phyloP scores from a whole-genome alignment of 2,113 vertebrate species.

The Lasiurus borealis region DNA sequence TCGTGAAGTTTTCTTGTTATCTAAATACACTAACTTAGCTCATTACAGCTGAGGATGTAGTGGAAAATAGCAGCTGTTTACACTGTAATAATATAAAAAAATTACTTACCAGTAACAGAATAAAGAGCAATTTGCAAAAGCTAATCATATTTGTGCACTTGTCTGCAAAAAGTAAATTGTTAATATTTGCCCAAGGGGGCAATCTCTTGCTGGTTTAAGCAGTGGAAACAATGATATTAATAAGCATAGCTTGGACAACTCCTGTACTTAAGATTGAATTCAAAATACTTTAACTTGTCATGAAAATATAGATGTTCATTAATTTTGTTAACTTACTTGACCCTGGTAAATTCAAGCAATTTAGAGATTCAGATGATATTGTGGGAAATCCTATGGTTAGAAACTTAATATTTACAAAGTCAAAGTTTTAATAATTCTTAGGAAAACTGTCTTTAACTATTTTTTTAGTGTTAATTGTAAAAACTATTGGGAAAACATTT shows the following conservation, averaged over 20 bases:
- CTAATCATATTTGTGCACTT: slow-evolving; percentile 87
- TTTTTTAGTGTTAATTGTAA: slow-evolving; percentile 12
- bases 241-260: slow-evolving; percentile 25
- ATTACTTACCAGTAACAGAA: slow-evolving; percentile 87
- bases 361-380: neutral
- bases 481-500: neutral
- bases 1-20: slow-evolving; percentile 84
- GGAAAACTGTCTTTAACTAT: neutral
- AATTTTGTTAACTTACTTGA: slow-evolving; percentile 33
- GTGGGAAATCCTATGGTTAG: neutral
- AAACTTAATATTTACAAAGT: neutral
- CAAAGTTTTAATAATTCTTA: slow-evolving; percentile 1
- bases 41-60: slow-evolving; percentile 83
- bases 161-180: slow-evolving; percentile 85
- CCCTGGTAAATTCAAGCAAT: neutral
- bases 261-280: slow-evolving; percentile 24
- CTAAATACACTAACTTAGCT: slow-evolving; percentile 85
- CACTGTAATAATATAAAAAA: slow-evolving; percentile 87
- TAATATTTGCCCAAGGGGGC: slow-evolving; percentile 79
- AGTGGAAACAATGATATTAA: slow-evolving; percentile 69
- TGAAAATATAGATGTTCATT: slow-evolving; percentile 15
- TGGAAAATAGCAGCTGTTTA: slow-evolving; percentile 87
- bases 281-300: slow-evolving; percentile 31
- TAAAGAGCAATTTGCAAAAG: slow-evolving; percentile 86
- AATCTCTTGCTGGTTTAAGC: slow-evolving; percentile 76